Base-by-base conservation (phyloP, 1,140 invertebrate genomes). In the Aradophagus sp. region DNA sequence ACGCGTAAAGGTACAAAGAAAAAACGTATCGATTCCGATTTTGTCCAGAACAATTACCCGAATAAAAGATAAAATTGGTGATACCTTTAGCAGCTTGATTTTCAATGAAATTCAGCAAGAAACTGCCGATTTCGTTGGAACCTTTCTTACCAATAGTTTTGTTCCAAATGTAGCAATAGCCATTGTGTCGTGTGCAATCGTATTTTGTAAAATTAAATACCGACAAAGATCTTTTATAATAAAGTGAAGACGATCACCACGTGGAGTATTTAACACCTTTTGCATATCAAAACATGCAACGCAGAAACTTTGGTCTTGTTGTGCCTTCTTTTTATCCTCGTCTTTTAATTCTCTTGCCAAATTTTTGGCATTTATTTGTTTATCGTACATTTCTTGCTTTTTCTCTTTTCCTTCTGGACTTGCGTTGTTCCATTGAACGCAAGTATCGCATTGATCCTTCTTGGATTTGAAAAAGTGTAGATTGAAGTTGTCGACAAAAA, bases 11-110 rank as follows among this genome's bases (percentile, higher is more conserved):
- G 41, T 80, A 84, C 32, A 80, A 39, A 5, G 69, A 36, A 39
- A 78, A 52, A 6, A 84, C 67, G 48, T 56, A 82, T 61, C 80
- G 80, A 65, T 86, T 86, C 73, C 86, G 82, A 42, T 86, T 78
- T 73, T 86, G 84, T 0, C 81, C 83, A 10, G 35, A 42, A 63
- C 82, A 86, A 66, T 84, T 86, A 35, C 85, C 80, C 1, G 81
- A 82, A 69, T 80, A 80, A 41, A 84, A 71, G 14, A 72, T 70
- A 19, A 81, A 50, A 66, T 84, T 70, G 27, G 68, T 77, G 11
- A 63, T 42, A 3, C 58, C 73, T 32, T 52, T 62, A 55, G 59
- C 47, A 55, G 38, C 48, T 38, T 45, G n/a, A 10, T 41, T 14
- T 1, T 10, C 13, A n/a, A 53, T 53, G 13, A 41, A 53, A 15